Evolutionary conservation across 2,113 vertebrate genomes (phyloP).

Genomic region (Hypanus sabinus): DNA sequence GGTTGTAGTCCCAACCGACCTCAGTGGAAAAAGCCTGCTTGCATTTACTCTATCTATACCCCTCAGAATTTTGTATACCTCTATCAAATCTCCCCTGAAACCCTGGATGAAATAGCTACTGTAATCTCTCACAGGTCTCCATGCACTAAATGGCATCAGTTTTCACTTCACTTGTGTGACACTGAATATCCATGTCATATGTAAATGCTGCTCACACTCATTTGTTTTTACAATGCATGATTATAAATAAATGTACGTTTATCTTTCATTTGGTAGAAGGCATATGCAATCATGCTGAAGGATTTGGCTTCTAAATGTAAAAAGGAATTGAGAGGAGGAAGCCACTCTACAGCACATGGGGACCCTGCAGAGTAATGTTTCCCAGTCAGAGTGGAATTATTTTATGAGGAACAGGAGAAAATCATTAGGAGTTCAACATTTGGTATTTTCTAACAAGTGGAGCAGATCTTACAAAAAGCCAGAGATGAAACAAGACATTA

Average conservation of each 20-base stretch:
- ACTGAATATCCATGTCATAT: not conserved
- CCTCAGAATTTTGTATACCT: too few species aligned
- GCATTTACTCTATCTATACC: too few species aligned
- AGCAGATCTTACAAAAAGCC: not conserved
- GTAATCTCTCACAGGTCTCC: not conserved
- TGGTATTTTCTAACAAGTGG: not conserved
- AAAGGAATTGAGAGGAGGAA: not conserved
- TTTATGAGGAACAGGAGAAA: not conserved
- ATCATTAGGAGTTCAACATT: not conserved
- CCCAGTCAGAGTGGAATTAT: constrained; percentile 4
- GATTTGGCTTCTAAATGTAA: not conserved
- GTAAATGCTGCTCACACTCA: not conserved
- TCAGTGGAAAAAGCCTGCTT: too few species aligned
- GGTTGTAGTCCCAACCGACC: too few species aligned
- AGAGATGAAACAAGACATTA: not conserved
- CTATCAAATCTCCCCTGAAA: not conserved
- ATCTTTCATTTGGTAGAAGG: not conserved
- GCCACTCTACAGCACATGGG: not conserved
- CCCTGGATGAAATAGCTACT: not conserved
- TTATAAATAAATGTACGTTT: constrained; percentile 9
- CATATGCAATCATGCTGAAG: not conserved
- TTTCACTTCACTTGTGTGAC: not conserved
- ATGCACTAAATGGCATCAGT: not conserved
- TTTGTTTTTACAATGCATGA: not conserved
- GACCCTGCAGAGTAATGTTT: not conserved